phyloP scores from a whole-genome alignment of 2,888 invertebrate species.

The Dicranocentrus wangi region DNA sequence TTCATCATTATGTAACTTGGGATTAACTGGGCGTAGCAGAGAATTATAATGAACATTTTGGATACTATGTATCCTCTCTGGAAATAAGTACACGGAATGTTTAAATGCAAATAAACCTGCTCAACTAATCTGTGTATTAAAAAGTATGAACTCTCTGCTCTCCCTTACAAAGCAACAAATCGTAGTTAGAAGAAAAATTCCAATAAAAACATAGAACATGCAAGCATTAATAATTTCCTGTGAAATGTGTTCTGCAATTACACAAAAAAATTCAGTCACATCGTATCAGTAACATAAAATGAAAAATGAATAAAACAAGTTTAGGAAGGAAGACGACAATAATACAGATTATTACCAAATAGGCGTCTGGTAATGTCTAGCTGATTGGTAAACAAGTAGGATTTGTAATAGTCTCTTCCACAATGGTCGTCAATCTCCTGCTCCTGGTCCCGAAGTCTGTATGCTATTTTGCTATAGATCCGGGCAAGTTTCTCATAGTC shows the following conservation, averaged over 20 bases:
- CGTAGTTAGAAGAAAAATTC: conserved; percentile 1
- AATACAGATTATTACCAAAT: conserved; percentile 38
- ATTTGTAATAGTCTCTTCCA: conserved; percentile 25
- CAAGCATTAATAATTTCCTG: conserved; percentile 9
- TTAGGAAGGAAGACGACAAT: not conserved
- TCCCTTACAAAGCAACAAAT: conserved; percentile 45
- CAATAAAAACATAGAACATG: not conserved
- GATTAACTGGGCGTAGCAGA: conserved; percentile 42
- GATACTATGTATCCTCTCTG: conserved; percentile 39
- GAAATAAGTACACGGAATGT: no score
- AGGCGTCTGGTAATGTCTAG: conserved; percentile 21
- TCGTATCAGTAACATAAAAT: not conserved
- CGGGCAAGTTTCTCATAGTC: conserved; percentile 23
- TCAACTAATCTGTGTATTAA: not conserved
- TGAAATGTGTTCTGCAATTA: not conserved
- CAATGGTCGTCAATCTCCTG: conserved; percentile 37
- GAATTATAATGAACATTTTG: conserved; percentile 33
- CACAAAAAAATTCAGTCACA: not conserved
- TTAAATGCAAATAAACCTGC: not conserved
- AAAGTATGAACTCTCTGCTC: no score
- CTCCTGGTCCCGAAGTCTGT: not conserved
- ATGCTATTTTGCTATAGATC: conserved; percentile 23
- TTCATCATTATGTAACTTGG: not conserved
- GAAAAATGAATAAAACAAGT: not conserved
- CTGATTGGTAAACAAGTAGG: conserved; percentile 29